Evolutionary conservation across 2,113 vertebrate species (phyloP), one percentile per base, ranked within the genome.

Genomic region (Stegastes partitus): DNA sequence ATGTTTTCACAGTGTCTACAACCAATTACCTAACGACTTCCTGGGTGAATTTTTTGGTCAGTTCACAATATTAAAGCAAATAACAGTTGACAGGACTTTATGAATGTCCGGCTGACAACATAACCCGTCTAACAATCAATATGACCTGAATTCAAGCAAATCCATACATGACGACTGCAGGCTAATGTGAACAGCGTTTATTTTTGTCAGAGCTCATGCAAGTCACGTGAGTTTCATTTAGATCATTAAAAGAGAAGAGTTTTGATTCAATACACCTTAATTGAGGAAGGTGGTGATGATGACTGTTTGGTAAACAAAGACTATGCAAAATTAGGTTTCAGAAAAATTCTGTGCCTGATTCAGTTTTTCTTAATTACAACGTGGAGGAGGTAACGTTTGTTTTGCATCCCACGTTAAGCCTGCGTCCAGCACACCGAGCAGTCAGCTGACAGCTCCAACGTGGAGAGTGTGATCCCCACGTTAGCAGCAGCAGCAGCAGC

Each of bases 381-480:
- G 3, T 67, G 0, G 8, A 21, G 0, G 8, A 21, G 18, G 0
- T 44, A n/a, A 49, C n/a, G 57, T 68, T 21, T 58, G 18, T 39
- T 54, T 44, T 3, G 45, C 37, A 62, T 66, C 47, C 45, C 50
- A 66, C 74, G 45, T 64, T 67, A 14, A 42, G 16, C 3, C 4
- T 56, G 45, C 63, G 61, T 77, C 80, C 37, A 74, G 73, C 87
- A 86, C 82, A 86, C 47, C 14, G 39, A 69, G 76, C 58, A 54
- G 76, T 91, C 90, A 90, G 87, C 87, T 93, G 92, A 91, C 87
- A 71, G 74, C 74, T 82, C 56, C 82, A 66, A 73, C 83, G 72
- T 81, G 73, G 69, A 70, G 26, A 62, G n/a, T 23, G 61, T 37
- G 37, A 54, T 28, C 28, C 56, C 12, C 16, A 51, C 63, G 42